Conservation (phyloP, 2,113 vertebrate species). For the Laticauda colubrina region DNA sequence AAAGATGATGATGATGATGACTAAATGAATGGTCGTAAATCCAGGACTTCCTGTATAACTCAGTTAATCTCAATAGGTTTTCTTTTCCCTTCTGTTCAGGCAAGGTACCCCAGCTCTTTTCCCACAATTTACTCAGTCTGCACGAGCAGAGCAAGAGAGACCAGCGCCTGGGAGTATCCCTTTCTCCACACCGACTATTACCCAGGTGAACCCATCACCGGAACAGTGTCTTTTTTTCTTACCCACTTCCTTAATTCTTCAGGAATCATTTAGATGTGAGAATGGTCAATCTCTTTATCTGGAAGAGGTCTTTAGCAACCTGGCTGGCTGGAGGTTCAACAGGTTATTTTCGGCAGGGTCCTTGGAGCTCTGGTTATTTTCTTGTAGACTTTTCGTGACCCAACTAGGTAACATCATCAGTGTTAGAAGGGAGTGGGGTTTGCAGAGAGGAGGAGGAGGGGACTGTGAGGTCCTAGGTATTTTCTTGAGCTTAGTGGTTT, state of each 20-base stretch:
- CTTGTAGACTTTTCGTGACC: neutral
- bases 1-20: too few species aligned
- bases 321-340: neutral
- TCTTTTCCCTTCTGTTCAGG: slow-evolving; percentile 60
- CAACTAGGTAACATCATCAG: neutral
- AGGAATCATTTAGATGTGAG: neutral
- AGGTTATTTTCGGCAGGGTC: neutral
- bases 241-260: neutral
- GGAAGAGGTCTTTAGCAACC: neutral
- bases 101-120: slow-evolving; percentile 85
- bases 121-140: slow-evolving; percentile 82
- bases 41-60: neutral
- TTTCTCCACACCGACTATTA: slow-evolving; percentile 82
- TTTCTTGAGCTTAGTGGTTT: neutral
- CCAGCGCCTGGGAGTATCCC: slow-evolving; percentile 74
- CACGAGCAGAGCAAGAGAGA: slow-evolving; percentile 78
- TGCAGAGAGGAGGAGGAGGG: too few species aligned
- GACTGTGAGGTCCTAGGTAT: too few species aligned
- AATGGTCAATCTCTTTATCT: neutral
- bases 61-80: neutral
- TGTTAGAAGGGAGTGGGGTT: too few species aligned
- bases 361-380: neutral
- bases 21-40: neutral
- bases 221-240: neutral
- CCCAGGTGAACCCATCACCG: slow-evolving; percentile 71